Base-by-base conservation (phyloP, 2,888 invertebrate species). In the Caenorhabditis sp. region DNA sequence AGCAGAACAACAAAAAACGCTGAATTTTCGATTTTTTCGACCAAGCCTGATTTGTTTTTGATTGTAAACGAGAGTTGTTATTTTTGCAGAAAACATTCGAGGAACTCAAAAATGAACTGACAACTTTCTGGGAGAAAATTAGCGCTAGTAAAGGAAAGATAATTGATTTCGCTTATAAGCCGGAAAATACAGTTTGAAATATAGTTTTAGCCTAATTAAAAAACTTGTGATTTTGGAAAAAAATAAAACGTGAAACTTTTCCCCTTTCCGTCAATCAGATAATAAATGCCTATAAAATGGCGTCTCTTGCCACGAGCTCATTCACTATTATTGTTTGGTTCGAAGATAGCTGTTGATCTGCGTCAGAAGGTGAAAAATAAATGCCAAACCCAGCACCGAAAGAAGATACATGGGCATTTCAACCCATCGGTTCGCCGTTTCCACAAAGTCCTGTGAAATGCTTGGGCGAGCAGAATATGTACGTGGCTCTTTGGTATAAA, bases 401-500 rank as follows among this genome's bases (percentile, higher is more conserved):
- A 49, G 62, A 68, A 62, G 68, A 68, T 36, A 63, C 62, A 3
- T 78, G 78, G 78, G 78, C 78, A 21, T 77, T 75, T 67, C 75
- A 75, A 71, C 75, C 75, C 21, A 76, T 79, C 62, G 79, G 79
- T 10, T 58, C 71, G 12, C 76, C 79, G 37, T 79, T 79, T 64
- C 79, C 79, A 36, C 69, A 66, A 61, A 76, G 73, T 50, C 79
- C 79, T 23, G 73, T 79, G 50, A 79, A 76, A 66, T 62, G 59
- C 36, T 37, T 66, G 54, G 69, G 66, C 14, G 63, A 76, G 57
- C 77, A 77, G 70, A 77, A 77, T 64, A 70, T 70, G 74, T 77
- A 77, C 62, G 77, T 77, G 10, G 77, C 77, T 8, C 57, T 77
- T 62, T 77, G 77, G 77, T 77, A 77, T 69, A 77, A 79, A 69